Conservation (phyloP, 64 coral and sea anemone genomes). For the Porites australiensis region DNA sequence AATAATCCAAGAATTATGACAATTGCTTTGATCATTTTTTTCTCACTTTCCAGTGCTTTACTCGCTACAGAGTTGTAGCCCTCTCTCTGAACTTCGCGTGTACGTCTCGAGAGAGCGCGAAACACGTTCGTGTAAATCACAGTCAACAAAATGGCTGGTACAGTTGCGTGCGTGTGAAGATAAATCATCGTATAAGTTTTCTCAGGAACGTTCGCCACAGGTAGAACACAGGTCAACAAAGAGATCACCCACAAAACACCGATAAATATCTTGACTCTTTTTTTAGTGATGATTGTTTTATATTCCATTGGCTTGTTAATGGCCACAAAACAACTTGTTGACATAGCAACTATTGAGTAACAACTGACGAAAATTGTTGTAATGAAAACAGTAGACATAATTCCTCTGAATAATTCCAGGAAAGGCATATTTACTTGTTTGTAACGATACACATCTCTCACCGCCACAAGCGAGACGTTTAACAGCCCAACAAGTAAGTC, state of each 20-base stretch:
- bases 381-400: neutral
- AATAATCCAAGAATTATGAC: conserved; percentile 10
- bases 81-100: neutral
- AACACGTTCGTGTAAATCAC: conserved; percentile 11
- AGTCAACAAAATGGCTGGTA: conserved; percentile 5
- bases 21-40: neutral
- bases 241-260: conserved; percentile 17
- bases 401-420: neutral
- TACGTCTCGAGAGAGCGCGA: conserved; percentile 36
- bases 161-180: conserved; percentile 5
- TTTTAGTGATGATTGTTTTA: neutral
- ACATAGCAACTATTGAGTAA: conserved; percentile 10
- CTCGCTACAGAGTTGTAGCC: neutral
- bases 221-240: conserved; percentile 1
- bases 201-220: neutral
- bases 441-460: conserved; percentile 27
- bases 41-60: conserved; percentile 5
- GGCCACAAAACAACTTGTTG: conserved; percentile 7
- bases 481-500: conserved; percentile 14
- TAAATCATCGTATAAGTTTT: conserved; percentile 35
- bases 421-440: neutral
- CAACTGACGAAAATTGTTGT: conserved; percentile 1
- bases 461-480: conserved; percentile 6
- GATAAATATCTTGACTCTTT: conserved; percentile 26
- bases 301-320: conserved; percentile 29